phyloP scores from a whole-genome alignment of 2,113 vertebrate species.

The Rhea pennata region DNA sequence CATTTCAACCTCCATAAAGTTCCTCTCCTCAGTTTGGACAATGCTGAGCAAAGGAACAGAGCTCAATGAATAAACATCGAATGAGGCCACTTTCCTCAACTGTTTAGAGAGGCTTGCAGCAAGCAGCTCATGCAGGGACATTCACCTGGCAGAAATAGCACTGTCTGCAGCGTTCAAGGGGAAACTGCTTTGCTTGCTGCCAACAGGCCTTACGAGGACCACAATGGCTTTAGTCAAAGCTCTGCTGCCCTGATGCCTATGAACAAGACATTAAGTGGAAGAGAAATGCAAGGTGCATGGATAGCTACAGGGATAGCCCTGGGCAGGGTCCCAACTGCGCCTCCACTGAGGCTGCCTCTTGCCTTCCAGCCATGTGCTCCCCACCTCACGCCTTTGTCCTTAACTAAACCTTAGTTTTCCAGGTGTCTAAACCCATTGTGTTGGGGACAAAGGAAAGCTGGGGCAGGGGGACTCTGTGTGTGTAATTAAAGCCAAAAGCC shows the following conservation, averaged over 20 bases:
- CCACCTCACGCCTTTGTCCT: neutral
- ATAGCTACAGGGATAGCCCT: neutral
- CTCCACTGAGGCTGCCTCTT: neutral
- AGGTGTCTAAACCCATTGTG: conserved; percentile 34
- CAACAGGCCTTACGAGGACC: neutral
- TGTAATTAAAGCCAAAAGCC: conserved; percentile 43
- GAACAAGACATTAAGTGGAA: neutral
- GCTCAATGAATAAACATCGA: neutral
- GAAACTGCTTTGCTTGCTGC: neutral
- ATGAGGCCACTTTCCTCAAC: neutral
- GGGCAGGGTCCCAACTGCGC: conserved; percentile 13
- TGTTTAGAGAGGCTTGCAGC: neutral
- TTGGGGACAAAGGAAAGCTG: neutral
- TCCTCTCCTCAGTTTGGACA: neutral
- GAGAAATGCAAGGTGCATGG: neutral
- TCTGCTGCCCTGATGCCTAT: neutral
- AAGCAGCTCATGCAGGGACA: neutral
- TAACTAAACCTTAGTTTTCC: neutral
- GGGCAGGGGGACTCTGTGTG: accelerated
- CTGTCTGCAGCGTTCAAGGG: neutral
- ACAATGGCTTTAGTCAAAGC: neutral
- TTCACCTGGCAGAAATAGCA: neutral
- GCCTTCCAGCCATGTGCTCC: neutral
- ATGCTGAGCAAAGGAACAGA: neutral
- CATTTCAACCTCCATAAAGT: neutral